Percentiles rank a stretch among this genome's conserved stretches.
Conservation (phyloP, 2,888 invertebrate genomes). For the Parasteatoda lunata region DNA sequence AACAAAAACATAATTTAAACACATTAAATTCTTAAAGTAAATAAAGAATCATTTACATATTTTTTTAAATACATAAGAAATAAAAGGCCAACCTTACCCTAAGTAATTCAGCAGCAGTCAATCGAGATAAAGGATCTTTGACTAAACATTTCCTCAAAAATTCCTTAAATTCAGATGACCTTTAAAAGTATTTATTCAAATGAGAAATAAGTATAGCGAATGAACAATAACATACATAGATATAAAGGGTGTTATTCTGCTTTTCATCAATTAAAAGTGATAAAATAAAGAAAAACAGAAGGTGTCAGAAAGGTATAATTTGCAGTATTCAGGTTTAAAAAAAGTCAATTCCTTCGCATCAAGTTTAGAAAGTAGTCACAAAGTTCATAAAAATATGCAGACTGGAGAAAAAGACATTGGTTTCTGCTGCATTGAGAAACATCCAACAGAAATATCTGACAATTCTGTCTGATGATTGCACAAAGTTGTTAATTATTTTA, state of each 20-base stretch:
- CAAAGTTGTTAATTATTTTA: no score
- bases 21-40: background rate
- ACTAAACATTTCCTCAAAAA: slow-evolving; percentile 92
- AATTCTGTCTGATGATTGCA: no score
- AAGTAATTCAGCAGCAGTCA: slow-evolving; percentile 87
- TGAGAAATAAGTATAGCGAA: no score
- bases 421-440: no score
- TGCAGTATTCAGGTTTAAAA: no score
- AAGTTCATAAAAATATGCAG: no score
- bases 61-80: background rate
- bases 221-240: no score
- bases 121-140: slow-evolving; percentile 92
- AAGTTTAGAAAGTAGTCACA: no score
- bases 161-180: slow-evolving; percentile 86
- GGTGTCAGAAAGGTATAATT: no score
- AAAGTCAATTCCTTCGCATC: no score
- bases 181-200: background rate
- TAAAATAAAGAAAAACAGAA: background rate
- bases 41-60: background rate
- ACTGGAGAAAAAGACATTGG: no score
- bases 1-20: slow-evolving; percentile 27
- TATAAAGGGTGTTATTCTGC: background rate
- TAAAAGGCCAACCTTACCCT: slow-evolving; percentile 75
- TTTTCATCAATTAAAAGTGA: background rate
- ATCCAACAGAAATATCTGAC: no score